Evolutionary conservation across 2,888 invertebrate species (phyloP).

Genomic region (Lottia scabra): DNA sequence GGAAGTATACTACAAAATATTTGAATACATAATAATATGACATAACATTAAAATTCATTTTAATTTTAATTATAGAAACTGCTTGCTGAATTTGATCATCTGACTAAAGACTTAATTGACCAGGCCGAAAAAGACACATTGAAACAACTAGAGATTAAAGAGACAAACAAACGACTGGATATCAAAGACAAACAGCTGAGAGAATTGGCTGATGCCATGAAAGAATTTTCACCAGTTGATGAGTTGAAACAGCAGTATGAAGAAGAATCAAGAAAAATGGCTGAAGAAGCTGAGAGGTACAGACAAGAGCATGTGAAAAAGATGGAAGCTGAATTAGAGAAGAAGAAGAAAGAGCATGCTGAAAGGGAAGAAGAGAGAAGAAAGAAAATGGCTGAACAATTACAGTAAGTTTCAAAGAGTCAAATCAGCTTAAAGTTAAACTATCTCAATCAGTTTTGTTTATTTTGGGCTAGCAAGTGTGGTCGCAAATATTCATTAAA

Average conservation of each 20-base stretch:
- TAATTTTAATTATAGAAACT: conserved; percentile 44
- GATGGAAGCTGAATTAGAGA: conserved; percentile 56
- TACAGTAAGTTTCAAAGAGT: conserved; percentile 37
- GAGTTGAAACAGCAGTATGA: conserved; percentile 58
- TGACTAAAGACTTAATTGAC: conserved; percentile 49
- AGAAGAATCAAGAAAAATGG: conserved; percentile 48
- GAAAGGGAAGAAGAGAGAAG: conserved; percentile 54
- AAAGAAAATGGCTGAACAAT: conserved; percentile 46
- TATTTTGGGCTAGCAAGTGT: too few species aligned
- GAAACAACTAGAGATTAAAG: conserved; percentile 52
- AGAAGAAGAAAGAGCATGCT: conserved; percentile 48
- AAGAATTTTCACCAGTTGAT: conserved; percentile 51
- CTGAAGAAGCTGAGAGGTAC: conserved; percentile 49
- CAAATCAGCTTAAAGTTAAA: too few species aligned
- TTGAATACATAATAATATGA: too few species aligned
- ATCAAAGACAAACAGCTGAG: conserved; percentile 62
- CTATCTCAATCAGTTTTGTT: too few species aligned
- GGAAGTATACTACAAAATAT: too few species aligned
- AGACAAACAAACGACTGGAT: conserved; percentile 54
- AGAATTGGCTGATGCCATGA: conserved; percentile 63
- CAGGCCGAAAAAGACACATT: conserved; percentile 52
- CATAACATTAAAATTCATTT: too few species aligned
- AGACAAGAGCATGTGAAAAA: conserved; percentile 45
- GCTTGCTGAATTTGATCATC: conserved; percentile 58
- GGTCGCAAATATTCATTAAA: too few species aligned